Evolutionary conservation across 2,888 invertebrate species (phyloP).

Genomic region (Cheiracanthium punctorium): DNA sequence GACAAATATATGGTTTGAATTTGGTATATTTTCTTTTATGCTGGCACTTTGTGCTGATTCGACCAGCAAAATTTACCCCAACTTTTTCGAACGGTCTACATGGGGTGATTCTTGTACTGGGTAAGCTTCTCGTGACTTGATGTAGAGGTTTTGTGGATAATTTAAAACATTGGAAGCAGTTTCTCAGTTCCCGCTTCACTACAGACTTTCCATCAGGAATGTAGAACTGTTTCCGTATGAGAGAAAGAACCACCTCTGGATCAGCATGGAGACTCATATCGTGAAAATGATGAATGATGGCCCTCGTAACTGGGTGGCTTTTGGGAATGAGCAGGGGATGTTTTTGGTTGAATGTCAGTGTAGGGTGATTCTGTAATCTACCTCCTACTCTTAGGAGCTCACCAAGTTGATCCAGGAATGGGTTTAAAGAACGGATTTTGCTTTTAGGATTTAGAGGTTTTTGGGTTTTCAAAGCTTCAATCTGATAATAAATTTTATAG

Average conservation of each 20-base stretch:
- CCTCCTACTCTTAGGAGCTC: not conserved
- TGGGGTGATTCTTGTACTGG: not conserved
- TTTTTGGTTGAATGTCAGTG: not conserved
- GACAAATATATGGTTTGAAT: too few species aligned
- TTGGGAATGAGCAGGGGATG: not conserved
- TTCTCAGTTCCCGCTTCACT: not conserved
- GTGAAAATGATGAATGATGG: not conserved
- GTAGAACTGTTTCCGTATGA: not conserved
- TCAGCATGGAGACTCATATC: not conserved
- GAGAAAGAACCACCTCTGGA: not conserved
- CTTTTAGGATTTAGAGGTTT: not conserved
- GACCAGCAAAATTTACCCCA: conserved; percentile 11
- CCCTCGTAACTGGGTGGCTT: not conserved
- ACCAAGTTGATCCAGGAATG: not conserved
- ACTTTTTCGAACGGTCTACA: not conserved
- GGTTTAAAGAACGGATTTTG: not conserved
- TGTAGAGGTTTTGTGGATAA: not conserved
- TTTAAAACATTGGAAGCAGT: not conserved
- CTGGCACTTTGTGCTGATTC: too few species aligned
- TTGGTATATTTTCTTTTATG: not conserved
- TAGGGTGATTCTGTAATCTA: not conserved
- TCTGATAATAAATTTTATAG: not conserved
- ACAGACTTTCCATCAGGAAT: not conserved
- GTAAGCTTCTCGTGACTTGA: conserved; percentile 5
- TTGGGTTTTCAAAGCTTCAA: not conserved